These are phyloP conservation scores for Aegotheles bennettii DNA, from an alignment of 2,113 vertebrate species.

Conservation along the genomic window DNA sequence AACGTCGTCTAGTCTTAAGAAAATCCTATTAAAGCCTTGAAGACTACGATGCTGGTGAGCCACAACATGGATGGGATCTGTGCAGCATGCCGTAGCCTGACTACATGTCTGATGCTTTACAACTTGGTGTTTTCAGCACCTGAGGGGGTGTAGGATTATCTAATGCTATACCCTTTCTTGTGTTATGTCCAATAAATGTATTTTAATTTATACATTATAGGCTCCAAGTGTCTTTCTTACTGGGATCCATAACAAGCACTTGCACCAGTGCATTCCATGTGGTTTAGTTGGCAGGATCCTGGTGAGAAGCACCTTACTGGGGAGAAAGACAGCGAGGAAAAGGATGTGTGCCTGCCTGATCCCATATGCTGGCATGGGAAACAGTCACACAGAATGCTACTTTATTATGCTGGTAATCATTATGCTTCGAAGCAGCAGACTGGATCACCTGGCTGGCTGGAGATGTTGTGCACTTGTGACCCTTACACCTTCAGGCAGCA, in stretches of 20 bases:
- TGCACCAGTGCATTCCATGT: not conserved
- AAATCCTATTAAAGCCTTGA: not conserved
- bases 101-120: not conserved
- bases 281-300: not conserved
- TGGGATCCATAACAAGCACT: not conserved
- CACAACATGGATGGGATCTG: not conserved
- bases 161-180: not conserved
- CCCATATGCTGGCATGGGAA: not conserved
- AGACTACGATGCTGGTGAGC: not conserved
- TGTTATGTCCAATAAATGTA: not conserved
- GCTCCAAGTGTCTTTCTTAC: not conserved
- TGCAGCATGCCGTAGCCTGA: not conserved
- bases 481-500: not conserved
- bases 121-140: not conserved
- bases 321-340: not conserved
- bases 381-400: not conserved
- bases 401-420: not conserved
- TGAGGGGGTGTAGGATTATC: not conserved
- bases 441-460: not conserved
- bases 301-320: not conserved
- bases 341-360: not conserved
- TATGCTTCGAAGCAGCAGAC: not conserved
- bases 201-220: not conserved
- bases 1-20: not conserved
- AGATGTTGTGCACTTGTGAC: not conserved